Evolutionary conservation across 2,797 vertebrate species (phyloP).

Genomic region (Sardinella longiceps): DNA sequence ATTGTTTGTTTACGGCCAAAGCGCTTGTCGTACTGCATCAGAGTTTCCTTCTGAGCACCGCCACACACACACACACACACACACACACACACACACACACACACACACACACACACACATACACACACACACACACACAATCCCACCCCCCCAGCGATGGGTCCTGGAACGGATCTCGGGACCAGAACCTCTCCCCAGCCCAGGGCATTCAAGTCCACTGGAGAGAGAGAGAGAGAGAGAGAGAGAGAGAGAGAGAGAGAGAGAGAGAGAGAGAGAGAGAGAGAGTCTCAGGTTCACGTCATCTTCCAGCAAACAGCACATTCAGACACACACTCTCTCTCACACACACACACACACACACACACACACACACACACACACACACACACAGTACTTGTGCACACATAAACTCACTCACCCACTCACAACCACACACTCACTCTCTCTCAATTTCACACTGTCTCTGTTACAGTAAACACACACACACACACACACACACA

Average conservation of each 20-base stretch:
- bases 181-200: neutral
- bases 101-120: neutral
- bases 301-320: neutral
- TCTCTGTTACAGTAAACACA: no score
- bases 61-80: neutral
- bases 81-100: neutral
- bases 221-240: neutral
- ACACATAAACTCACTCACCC: neutral
- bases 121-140: constrained; percentile 8
- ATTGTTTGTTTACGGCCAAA: no score
- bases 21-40: no score
- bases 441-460: no score
- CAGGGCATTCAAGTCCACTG: neutral
- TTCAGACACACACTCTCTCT: neutral
- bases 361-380: neutral
- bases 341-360: neutral
- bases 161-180: neutral
- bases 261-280: neutral
- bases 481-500: neutral
- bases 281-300: neutral
- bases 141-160: no score
- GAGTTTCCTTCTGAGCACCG: no score
- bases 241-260: neutral
- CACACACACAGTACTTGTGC: neutral
- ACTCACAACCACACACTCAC: neutral